Evolutionary conservation across 2,888 invertebrate species (phyloP), one percentile per base, ranked within the genome.

Genomic region (Nasonovia ribisnigri): DNA sequence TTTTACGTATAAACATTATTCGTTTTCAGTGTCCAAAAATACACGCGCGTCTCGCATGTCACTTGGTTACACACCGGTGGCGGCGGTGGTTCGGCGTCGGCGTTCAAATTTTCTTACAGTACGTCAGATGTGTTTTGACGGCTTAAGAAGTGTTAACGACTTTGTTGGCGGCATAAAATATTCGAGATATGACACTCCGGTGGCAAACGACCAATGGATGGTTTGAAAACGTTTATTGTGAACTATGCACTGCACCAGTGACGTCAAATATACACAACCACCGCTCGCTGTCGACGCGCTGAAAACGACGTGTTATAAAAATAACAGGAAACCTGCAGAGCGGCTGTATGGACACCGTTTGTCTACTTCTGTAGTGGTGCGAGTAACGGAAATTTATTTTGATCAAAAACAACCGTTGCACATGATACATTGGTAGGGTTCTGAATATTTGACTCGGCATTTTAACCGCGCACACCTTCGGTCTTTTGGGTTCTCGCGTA

Each of bases 131-230:
- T 36, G 60, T 86, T 60, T 43, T 84, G 88, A 93, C 89, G 84
- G 88, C 26, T 48, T 11, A 16, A 46, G 46, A 89, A 43, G 92
- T 54, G 92, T 84, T 93, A 93, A 93, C 92, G 92, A 93, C 89
- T 51, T 8, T 84, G 92, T 89, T 46, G 89, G 88, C 43, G 51
- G 89, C 84, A 46, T 29, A 51, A 88, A 88, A 92, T 54, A 93
- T 54, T 89, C 89, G n/a, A 36, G 92, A 92, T 89, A 57, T 84
- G 92, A 93, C 92, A 42, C 43, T 57, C 26, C 1, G 67, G 36
- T 93, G 92, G 92, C 92, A 84, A 46, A 36, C 84, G 43, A 84
- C 92, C 92, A 89, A 93, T 24, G n/a, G 36, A n/a, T 77, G 20
- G 87, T 43, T 93, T 8, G 46, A 89, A 77, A 89, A 46, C 92